These are phyloP conservation scores for Ailuropoda melanoleuca DNA, from an alignment of 2,113 vertebrate species.

Conservation along the genomic window DNA sequence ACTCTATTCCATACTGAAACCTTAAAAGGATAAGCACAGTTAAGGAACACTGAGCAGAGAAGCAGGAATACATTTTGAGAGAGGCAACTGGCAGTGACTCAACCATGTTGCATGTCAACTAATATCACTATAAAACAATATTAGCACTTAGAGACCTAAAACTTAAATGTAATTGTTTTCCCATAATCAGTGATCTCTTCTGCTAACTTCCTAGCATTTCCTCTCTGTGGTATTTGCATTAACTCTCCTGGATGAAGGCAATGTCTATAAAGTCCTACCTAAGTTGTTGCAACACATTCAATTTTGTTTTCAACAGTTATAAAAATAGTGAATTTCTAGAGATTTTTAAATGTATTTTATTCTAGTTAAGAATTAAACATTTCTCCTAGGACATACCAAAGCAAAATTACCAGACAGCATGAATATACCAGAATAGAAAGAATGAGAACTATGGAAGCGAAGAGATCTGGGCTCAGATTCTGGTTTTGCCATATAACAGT, in stretches of 20 bases:
- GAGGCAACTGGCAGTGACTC: neutral
- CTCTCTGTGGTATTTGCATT: neutral
- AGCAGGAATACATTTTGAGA: neutral
- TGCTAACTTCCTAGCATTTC: neutral
- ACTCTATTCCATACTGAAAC: constrained; percentile 83
- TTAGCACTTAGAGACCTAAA: neutral
- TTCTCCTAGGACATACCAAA: constrained; percentile 41
- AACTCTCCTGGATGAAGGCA: neutral
- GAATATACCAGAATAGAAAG: neutral
- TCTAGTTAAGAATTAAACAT: constrained; percentile 43
- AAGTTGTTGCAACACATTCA: neutral
- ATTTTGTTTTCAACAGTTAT: constrained; percentile 26
- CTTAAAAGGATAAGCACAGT: constrained; percentile 80
- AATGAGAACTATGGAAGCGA: neutral
- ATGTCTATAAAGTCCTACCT: neutral
- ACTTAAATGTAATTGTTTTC: neutral
- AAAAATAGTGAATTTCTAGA: constrained; percentile 36
- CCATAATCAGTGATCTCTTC: neutral
- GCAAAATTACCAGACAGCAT: neutral
- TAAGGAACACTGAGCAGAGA: neutral
- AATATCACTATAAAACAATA: neutral
- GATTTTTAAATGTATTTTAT: constrained; percentile 45
- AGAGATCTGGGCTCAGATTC: neutral
- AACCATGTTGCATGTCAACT: too few species aligned
- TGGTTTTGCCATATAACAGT: neutral